Evolutionary conservation across 2,888 invertebrate genomes (phyloP), one percentile per base, ranked within the genome.

Genomic region (Stegana nigrithorax): DNA sequence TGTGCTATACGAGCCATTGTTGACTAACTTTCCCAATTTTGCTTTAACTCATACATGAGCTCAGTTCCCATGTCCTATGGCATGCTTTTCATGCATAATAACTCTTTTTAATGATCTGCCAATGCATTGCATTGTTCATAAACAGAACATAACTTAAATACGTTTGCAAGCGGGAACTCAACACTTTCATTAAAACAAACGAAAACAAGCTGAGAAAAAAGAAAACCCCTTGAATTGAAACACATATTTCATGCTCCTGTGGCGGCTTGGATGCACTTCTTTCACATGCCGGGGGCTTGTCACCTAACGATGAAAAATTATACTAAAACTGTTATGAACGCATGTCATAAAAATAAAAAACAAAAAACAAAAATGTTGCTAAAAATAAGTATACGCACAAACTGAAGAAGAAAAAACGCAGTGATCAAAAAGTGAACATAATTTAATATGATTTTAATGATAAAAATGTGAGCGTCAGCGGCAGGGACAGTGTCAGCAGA

Each of bases 401-500:
- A n/a, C n/a, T n/a, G n/a, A n/a, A n/a, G n/a, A n/a, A n/a, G n/a
- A n/a, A n/a, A n/a, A n/a, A n/a, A n/a, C 61, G 55, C 64, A 26
- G 19, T 59, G 69, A 64, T 67, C 63, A 58, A 64, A 66, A 55
- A 68, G 63, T 65, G 71, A 72, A 69, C 68, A 70, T 71, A 56
- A 65, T 70, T 61, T 62, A 73, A 78, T 75, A 68, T 72, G 75
- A 75, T 74, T 78, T 72, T 73, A 75, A 75, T 75, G 75, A 75
- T 75, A 76, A 74, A 75, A 74, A 67, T 67, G 78, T 75, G 78
- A 73, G 59, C 78, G 75, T 75, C 75, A 75, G 75, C 73, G 72
- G 72, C 72, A 47, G 7, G 5, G 19, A 19, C 2, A 55, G 53
- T 55, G 53, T 55, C 53, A 27, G 69, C 76, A 78, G 78, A 75